These are phyloP conservation scores for Lepeophtheirus nordmannii DNA, from an alignment of 2,888 invertebrate species.

Conservation along the genomic window DNA sequence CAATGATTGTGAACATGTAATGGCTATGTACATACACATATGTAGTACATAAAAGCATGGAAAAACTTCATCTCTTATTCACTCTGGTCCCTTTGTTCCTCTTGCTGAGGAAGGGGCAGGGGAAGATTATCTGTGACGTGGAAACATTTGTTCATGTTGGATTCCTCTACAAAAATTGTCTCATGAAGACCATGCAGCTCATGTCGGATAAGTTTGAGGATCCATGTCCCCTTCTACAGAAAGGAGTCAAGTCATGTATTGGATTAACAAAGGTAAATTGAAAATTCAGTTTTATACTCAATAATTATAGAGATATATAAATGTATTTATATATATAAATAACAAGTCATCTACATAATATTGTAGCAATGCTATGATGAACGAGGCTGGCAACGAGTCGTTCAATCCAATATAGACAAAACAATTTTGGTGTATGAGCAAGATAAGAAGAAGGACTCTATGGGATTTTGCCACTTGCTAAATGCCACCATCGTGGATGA, in stretches of 20 bases:
- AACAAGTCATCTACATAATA: too few species aligned
- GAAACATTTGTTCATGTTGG: neutral
- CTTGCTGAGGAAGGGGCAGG: neutral
- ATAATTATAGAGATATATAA: too few species aligned
- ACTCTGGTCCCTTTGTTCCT: too few species aligned
- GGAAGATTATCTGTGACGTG: neutral
- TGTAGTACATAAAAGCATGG: too few species aligned
- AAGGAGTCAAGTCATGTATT: conserved; percentile 1
- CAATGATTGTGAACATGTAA: too few species aligned
- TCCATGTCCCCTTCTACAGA: neutral
- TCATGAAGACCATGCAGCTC: conserved; percentile 6
- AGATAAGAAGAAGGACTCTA: conserved; percentile 1
- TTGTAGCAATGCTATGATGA: neutral
- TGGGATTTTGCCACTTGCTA: neutral
- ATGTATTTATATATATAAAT: too few species aligned
- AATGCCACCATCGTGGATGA: neutral
- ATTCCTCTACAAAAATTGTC: neutral
- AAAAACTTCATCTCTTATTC: too few species aligned
- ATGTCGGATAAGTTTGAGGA: neutral
- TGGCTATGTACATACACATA: too few species aligned
- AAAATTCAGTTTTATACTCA: neutral
- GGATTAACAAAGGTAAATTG: neutral
- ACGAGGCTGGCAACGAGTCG: conserved; percentile 2
- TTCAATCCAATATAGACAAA: neutral
- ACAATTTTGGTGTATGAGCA: neutral